Base-by-base conservation (phyloP, 2,797 vertebrate genomes). In the Macrochelys suwanniensis region DNA sequence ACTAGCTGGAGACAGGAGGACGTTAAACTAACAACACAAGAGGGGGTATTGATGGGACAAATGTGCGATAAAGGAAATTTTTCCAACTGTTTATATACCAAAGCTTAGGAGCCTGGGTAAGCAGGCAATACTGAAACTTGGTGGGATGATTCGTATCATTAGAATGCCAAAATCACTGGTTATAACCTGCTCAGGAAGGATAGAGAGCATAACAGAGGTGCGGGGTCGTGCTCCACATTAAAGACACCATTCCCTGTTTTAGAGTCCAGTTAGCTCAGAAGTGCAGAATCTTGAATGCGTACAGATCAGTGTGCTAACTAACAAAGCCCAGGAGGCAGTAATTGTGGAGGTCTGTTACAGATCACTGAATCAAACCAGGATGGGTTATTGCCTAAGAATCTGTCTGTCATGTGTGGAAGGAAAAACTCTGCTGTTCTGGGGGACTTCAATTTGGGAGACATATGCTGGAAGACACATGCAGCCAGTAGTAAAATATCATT, bases 211-310 rank as follows among this genome's bases (percentile, higher is more conserved):
- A 89, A 54, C 92, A 80, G 57, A 78, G 96, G 80, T 77, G 81
- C 61, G 53, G 31, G 31, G 59, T 61, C 16, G 95, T 45, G 86
- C 56, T 45, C 91, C 79, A 89, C 92, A 89, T 95, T 94, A 92
- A 95, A 88, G 93, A 89, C 7, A 0, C 3, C n/a, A 80, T 33
- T 71, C 85, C 95, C 91, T 53, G 23, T 92, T 76, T 80, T 86
- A 92, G 87, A 88, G 94, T 42, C 37, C 37, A 42, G 37, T 95
- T 95, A 89, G 74, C 68, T 92, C 82, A 82, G 92, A 95, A 82
- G 82, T 87, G 51, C 80, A 57, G 37, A 68, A 51, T 50, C 80
- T 95, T 94, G 84, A 89, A 42, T 87, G 94, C 89, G 82, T 94
- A 87, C 68, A 59, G 82, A 91, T 95, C 87, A 94, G 83, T 16